A percentile compares a stretch with the other conserved stretches of the same genome.
These are phyloP conservation scores for Myodes glareolus DNA, from an alignment of 2,113 vertebrate species.

Conservation along the genomic window DNA sequence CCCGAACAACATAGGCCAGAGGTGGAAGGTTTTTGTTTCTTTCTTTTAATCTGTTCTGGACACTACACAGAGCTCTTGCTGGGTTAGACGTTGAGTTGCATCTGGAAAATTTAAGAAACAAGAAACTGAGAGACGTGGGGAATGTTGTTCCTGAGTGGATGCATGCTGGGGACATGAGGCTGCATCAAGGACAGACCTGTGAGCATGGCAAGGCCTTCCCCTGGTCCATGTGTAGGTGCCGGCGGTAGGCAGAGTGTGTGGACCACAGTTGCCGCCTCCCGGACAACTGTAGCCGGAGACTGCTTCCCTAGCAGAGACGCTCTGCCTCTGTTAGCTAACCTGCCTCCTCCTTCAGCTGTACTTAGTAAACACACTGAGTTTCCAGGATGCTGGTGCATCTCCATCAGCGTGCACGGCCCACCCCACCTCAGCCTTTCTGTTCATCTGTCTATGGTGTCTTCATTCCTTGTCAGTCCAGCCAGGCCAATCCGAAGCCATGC, in stretches of 20 bases:
- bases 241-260: not conserved
- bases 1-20: not conserved
- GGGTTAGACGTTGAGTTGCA: not conserved
- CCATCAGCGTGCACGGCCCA: not conserved
- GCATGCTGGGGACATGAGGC: not conserved
- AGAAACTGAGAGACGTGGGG: not conserved
- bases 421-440: not conserved
- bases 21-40: not conserved
- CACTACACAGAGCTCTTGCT: not conserved
- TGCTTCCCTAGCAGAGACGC: not conserved
- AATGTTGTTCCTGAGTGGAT: not conserved
- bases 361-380: not conserved
- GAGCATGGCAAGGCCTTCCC: not conserved
- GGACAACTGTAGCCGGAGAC: not conserved
- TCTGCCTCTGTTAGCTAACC: not conserved
- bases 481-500: not conserved
- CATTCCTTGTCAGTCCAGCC: not conserved
- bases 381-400: not conserved
- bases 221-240: not conserved
- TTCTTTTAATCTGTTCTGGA: not conserved
- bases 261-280: not conserved
- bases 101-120: not conserved
- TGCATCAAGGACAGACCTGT: not conserved
- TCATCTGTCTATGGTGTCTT: not conserved
- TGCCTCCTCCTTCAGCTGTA: not conserved